Evolutionary conservation across 2,797 vertebrate genomes (phyloP), one percentile per base, ranked within the genome.

Genomic region (Neosilurus mollespiculum): DNA sequence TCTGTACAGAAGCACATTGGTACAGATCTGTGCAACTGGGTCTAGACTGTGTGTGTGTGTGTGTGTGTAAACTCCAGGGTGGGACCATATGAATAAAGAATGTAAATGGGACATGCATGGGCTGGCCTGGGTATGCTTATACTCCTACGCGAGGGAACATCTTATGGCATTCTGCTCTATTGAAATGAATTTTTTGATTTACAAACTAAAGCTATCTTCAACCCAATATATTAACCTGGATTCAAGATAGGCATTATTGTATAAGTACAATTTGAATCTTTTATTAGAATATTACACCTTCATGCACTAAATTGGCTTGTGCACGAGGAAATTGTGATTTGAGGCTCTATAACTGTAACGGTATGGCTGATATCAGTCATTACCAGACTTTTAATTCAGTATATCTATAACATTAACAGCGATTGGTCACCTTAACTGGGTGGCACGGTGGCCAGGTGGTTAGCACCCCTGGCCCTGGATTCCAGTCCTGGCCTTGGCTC

Each of bases 1-100:
- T 76, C 66, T 82, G 49, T 59, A 26, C 26, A 58, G 78, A 49
- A 80, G 22, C 30, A 54, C 69, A 3, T 2, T 80, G 11, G 51
- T 69, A 26, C 11, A 43, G 71, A 59, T 20, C 24, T 30, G 4
- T 22, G 26, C 18, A 22, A 18, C 54, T 22, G 64, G 53, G 56
- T 59, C 10, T 34, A 20, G 37, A 65, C 20, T 77, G 66, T 84
- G 84, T 84, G 80, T 30, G 72, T 62, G 20, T 9, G 58, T 59
- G 58, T 59, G 43, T 43, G 43, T 53, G n/a, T 53, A 22, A 14
- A 30, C 73, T 59, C 3, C 18, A 61, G 75, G 20, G 75, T 65
- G 56, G 37, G 34, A 26, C 7, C 16, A 2, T 20, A 3, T 75
- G 3, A 15, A 59, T 83, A 75, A 72, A 81, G 76, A 70, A 62